phyloP scores from a whole-genome alignment of 1,140 invertebrate genomes.

The Homarus americanus region DNA sequence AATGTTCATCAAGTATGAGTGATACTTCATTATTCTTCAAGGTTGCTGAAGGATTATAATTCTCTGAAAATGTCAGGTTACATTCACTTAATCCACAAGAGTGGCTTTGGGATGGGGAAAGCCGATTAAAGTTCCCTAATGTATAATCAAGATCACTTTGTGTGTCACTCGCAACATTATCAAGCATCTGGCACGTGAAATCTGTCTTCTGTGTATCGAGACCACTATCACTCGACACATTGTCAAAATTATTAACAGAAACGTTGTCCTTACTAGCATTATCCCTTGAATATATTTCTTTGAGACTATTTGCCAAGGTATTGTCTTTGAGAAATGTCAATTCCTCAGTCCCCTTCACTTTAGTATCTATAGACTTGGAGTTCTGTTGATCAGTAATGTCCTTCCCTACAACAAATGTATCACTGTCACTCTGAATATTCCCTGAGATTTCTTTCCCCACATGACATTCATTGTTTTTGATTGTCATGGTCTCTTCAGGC shows the following conservation, averaged over 20 bases:
- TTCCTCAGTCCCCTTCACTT: not conserved
- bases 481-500: not conserved
- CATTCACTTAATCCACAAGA: not conserved
- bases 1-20: not conserved
- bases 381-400: not conserved
- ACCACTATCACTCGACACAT: constrained; percentile 56
- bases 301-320: not conserved
- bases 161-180: constrained; percentile 17
- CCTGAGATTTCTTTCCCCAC: not conserved
- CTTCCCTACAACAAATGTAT: not conserved
- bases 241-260: not conserved
- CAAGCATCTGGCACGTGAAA: not conserved
- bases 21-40: not conserved
- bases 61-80: not conserved
- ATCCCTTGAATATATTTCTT: not conserved
- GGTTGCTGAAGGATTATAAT: not conserved
- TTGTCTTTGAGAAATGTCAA: not conserved
- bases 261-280: not conserved
- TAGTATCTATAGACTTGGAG: not conserved
- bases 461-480: not conserved
- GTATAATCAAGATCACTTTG: not conserved
- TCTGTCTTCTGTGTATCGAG: constrained; percentile 48
- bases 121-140: not conserved
- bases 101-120: not conserved
- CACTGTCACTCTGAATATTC: not conserved